Conservation (phyloP, 2,888 invertebrate genomes). For the Trachelus iudaicus region DNA sequence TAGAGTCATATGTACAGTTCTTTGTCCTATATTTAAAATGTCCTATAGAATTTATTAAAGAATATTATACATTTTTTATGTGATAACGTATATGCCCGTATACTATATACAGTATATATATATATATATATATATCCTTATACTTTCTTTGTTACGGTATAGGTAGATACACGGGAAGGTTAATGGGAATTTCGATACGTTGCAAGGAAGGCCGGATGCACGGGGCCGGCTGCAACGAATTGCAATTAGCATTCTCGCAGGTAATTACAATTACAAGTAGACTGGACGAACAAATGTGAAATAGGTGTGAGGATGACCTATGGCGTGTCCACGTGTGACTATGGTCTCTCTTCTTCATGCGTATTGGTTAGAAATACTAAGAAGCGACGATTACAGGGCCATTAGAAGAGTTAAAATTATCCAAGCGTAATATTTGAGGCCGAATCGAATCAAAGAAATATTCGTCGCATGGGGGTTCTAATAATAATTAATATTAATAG, state of each 20-base stretch:
- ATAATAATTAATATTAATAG: constrained; percentile 34
- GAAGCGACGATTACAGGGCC: constrained; percentile 24
- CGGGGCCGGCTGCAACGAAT: constrained; percentile 12
- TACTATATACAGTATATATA: background rate
- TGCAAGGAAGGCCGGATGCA: constrained; percentile 7
- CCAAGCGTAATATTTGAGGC: constrained; percentile 10
- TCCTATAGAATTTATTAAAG: background rate
- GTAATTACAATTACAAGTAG: constrained; percentile 19
- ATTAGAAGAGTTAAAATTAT: constrained; percentile 4
- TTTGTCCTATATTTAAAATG: background rate
- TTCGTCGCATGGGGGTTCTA: constrained; percentile 21
- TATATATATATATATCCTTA: background rate
- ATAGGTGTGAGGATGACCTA: background rate
- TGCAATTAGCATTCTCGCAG: constrained; percentile 17
- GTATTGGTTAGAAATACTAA: constrained; percentile 20
- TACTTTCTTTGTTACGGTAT: background rate
- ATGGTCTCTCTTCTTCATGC: background rate
- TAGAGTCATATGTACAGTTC: background rate
- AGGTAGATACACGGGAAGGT: background rate
- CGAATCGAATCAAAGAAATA: constrained; percentile 30
- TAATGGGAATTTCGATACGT: constrained; percentile 1
- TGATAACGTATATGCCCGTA: background rate
- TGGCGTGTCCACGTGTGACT: background rate
- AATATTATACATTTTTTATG: background rate
- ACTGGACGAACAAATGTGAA: constrained; percentile 12